phyloP scores from a whole-genome alignment of 30 jellyfish, hydroid and myxozoan species.

The Hydra vulgaris region DNA sequence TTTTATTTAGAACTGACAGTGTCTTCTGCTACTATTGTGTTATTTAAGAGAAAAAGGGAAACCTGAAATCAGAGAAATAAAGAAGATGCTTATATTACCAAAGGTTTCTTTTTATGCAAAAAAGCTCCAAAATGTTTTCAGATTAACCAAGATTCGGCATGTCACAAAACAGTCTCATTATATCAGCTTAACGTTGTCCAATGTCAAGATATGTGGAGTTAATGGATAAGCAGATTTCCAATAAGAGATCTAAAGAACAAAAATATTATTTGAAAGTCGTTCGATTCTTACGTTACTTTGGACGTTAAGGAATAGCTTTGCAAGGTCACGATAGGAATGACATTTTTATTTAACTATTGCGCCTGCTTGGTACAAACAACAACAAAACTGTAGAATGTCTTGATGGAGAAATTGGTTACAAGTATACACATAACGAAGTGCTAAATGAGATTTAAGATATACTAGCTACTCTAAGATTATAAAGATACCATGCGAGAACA shows the following conservation, averaged over 20 bases:
- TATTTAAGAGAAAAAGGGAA: not conserved
- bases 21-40: constrained; percentile 8
- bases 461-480: constrained; percentile 14
- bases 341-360: constrained; percentile 3
- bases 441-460: not conserved
- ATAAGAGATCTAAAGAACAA: not conserved
- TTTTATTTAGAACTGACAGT: not conserved
- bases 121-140: constrained; percentile 16
- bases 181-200: not conserved
- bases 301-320: constrained; percentile 15
- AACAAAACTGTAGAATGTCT: not conserved
- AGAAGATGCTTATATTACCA: constrained; percentile 19
- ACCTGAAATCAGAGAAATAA: constrained; percentile 3
- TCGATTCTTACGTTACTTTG: not conserved
- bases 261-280: not conserved
- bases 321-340: constrained; percentile 19
- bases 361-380: constrained; percentile 6
- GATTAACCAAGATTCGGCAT: constrained; percentile 16
- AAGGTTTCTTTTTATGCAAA: constrained; percentile 15
- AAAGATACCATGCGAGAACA: not conserved
- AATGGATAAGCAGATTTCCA: constrained; percentile 7
- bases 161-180: not conserved
- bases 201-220: not conserved
- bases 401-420: constrained; percentile 9
- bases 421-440: constrained; percentile 7